Conservation (phyloP, 2,888 invertebrate species). For the Heliconius cydno region DNA sequence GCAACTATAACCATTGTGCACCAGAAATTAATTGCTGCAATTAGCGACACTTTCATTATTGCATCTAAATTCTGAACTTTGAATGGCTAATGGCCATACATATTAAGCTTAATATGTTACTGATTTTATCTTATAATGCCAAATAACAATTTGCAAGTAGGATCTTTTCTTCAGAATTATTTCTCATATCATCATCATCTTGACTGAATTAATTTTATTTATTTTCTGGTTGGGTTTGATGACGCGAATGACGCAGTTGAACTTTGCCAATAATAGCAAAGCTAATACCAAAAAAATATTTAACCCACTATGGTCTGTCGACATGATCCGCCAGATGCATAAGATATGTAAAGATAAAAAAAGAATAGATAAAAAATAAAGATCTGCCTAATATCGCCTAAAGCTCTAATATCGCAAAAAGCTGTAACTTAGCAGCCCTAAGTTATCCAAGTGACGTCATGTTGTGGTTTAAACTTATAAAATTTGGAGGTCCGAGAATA, state of each 20-base stretch:
- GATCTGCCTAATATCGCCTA: too few species aligned
- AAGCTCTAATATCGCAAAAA: not conserved
- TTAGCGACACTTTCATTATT: slow-evolving; percentile 50
- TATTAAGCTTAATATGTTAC: slow-evolving; percentile 2
- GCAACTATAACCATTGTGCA: slow-evolving; percentile 46
- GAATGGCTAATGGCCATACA: slow-evolving; percentile 28
- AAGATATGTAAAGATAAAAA: too few species aligned
- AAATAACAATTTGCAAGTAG: not conserved
- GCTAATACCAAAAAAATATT: too few species aligned
- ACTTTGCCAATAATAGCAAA: too few species aligned
- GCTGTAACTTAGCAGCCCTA: not conserved
- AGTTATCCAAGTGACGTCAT: slow-evolving; percentile 6
- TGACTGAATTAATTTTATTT: too few species aligned
- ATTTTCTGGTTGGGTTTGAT: too few species aligned
- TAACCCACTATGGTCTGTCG: too few species aligned
- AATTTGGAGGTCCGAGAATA: not conserved
- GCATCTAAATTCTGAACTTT: slow-evolving; percentile 11
- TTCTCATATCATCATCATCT: too few species aligned
- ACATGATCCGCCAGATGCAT: too few species aligned
- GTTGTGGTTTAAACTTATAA: slow-evolving; percentile 24
- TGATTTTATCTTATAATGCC: not conserved
- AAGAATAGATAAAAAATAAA: too few species aligned
- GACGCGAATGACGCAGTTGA: too few species aligned
- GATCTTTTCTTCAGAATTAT: not conserved
- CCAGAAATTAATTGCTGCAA: slow-evolving; percentile 45